These are phyloP conservation scores for Chitala chitala DNA, from an alignment of 2,113 vertebrate genomes.

Conservation along the genomic window DNA sequence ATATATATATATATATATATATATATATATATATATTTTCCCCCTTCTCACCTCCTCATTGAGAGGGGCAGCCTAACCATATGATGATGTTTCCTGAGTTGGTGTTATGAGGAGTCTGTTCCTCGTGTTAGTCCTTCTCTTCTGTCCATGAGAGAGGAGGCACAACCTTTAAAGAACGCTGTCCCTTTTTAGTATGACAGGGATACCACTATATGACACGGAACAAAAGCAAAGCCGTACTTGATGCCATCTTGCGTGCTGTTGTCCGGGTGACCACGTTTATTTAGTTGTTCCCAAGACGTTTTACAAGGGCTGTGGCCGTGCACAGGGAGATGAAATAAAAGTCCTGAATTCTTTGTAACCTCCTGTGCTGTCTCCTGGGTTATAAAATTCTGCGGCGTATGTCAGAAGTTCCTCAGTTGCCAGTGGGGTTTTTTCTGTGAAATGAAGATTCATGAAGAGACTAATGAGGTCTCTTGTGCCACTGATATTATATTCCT, in stretches of 20 bases:
- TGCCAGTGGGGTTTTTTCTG: not conserved
- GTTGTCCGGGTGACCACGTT: not conserved
- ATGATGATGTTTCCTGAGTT: no score
- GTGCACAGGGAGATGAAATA: not conserved
- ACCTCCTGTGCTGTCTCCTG: conserved; percentile 4
- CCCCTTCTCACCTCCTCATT: no score
- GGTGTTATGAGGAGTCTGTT: no score
- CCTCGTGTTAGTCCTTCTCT: no score
- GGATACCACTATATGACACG: no score
- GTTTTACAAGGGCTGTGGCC: not conserved
- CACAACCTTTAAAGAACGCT: no score
- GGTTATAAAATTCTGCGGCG: not conserved
- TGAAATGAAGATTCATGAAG: not conserved
- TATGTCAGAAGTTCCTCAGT: not conserved
- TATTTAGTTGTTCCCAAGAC: not conserved
- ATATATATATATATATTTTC: no score
- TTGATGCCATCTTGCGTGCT: not conserved
- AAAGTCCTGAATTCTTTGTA: not conserved
- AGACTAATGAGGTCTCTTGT: conserved; percentile 10
- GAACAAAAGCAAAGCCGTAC: not conserved
- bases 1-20: no score
- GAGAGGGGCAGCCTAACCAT: no score
- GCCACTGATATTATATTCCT: not conserved
- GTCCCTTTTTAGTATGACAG: no score
- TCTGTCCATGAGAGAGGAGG: no score